A percentile compares a stretch with the other conserved stretches of the same genome.
phyloP scores from a whole-genome alignment of 2,113 vertebrate genomes.

The Myodes glareolus region DNA sequence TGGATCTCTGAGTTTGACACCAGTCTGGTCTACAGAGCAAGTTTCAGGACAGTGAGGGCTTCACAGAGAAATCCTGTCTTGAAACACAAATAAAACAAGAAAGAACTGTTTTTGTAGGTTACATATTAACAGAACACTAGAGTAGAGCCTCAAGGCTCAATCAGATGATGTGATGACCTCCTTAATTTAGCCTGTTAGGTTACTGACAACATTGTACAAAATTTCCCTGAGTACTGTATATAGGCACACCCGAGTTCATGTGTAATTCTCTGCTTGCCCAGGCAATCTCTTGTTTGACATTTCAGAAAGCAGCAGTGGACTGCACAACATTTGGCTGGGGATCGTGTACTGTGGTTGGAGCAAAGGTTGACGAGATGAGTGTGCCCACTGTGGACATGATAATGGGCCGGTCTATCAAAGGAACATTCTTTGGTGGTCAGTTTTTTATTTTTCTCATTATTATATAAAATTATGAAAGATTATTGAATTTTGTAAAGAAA shows the following conservation, averaged over 20 bases:
- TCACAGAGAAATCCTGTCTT: not conserved
- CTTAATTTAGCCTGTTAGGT: not conserved
- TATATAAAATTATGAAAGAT: not conserved
- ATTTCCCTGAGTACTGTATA: not conserved
- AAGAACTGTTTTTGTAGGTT: not conserved
- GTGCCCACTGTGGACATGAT: not conserved
- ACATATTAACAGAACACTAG: not conserved
- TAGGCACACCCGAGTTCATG: not conserved
- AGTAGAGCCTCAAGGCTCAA: not conserved
- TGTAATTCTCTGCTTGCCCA: not conserved
- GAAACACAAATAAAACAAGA: not conserved
- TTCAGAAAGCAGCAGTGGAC: constrained; percentile 67
- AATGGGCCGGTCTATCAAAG: constrained; percentile 62
- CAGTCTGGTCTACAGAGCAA: not conserved
- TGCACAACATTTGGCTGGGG: constrained; percentile 43
- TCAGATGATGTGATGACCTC: not conserved
- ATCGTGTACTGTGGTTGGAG: constrained; percentile 51
- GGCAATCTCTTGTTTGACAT: not conserved
- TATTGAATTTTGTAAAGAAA: constrained; percentile 26
- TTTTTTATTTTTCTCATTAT: constrained; percentile 8
- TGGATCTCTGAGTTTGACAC: not conserved
- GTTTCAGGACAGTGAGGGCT: not conserved
- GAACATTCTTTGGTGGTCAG: constrained; percentile 73
- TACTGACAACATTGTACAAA: not conserved
- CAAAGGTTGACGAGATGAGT: not conserved